A percentile compares a stretch with the other conserved stretches of the same genome.
Conservation (phyloP, 2,888 invertebrate genomes). For the Andrena marginata region DNA sequence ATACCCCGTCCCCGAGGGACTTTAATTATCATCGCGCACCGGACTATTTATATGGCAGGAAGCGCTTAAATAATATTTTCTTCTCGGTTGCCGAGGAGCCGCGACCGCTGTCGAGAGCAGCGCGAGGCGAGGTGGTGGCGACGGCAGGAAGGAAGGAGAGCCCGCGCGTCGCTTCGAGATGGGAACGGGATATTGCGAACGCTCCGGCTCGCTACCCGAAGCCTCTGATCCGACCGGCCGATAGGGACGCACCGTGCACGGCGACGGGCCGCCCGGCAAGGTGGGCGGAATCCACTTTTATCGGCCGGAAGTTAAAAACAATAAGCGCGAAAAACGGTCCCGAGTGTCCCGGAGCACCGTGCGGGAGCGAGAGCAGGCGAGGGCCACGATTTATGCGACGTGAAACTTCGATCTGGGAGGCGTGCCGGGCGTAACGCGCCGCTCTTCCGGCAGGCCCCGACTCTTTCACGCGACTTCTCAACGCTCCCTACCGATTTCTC, state of each 20-base stretch:
- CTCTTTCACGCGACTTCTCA: background rate
- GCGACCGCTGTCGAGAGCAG: constrained; percentile 39
- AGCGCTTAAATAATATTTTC: constrained; percentile 85
- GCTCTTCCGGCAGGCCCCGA: constrained; percentile 10
- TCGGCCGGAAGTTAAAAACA: constrained; percentile 83
- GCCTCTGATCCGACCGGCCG: constrained; percentile 77
- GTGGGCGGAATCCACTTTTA: constrained; percentile 82
- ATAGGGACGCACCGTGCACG: constrained; percentile 65
- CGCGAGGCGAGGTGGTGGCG: constrained; percentile 11
- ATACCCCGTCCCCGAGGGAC: constrained; percentile 75
- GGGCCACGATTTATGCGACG: constrained; percentile 21
- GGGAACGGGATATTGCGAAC: constrained; percentile 77
- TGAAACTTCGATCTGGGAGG: constrained; percentile 26
- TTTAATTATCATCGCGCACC: constrained; percentile 84
- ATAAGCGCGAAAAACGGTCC: constrained; percentile 75
- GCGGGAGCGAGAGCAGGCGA: background rate
- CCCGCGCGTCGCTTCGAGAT: constrained; percentile 67
- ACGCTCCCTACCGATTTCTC: background rate
- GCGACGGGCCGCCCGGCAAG: constrained; percentile 60
- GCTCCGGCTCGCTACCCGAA: constrained; percentile 65
- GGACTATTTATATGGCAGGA: constrained; percentile 84
- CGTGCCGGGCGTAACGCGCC: constrained; percentile 30
- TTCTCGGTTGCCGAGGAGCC: constrained; percentile 63
- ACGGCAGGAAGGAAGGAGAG: constrained; percentile 64
- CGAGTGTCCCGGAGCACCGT: constrained; percentile 14